phyloP scores from a whole-genome alignment of 2,113 vertebrate species.

The Dermatemys mawii region DNA sequence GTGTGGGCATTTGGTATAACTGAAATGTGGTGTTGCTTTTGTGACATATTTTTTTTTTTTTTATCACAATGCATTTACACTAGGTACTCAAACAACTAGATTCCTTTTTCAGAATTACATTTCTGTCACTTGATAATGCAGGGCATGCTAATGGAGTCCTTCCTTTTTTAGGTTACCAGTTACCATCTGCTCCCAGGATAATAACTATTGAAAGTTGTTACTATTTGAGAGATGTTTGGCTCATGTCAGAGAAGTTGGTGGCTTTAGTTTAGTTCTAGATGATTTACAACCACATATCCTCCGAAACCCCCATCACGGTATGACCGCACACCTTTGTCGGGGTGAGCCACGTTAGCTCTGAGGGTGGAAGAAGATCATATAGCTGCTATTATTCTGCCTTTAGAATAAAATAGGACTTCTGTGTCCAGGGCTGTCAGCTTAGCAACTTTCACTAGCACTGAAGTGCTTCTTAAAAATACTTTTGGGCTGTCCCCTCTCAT shows the following conservation, averaged over 20 bases:
- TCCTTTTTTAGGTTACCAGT: accelerated
- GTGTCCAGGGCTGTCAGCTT: background rate
- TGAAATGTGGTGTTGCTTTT: background rate
- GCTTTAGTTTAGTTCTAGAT: background rate
- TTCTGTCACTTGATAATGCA: background rate
- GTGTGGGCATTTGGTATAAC: accelerated
- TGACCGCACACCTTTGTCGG: background rate
- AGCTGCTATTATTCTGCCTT: background rate
- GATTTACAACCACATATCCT: background rate
- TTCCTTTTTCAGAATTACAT: background rate
- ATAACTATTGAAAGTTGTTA: background rate
- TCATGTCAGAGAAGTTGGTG: slow-evolving; percentile 6
- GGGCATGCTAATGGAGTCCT: background rate
- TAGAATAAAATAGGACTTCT: background rate
- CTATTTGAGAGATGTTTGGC: background rate
- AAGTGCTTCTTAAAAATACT: background rate
- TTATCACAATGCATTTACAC: accelerated
- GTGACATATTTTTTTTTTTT: background rate
- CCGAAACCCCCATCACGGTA: background rate
- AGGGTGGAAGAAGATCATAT: background rate
- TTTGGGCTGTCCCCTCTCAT: background rate
- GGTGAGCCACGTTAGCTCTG: background rate
- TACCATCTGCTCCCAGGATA: background rate
- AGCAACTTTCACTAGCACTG: background rate
- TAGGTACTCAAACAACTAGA: accelerated